Evolutionary conservation across 2,113 vertebrate genomes (phyloP).

Genomic region (Coreoperca whiteheadi): DNA sequence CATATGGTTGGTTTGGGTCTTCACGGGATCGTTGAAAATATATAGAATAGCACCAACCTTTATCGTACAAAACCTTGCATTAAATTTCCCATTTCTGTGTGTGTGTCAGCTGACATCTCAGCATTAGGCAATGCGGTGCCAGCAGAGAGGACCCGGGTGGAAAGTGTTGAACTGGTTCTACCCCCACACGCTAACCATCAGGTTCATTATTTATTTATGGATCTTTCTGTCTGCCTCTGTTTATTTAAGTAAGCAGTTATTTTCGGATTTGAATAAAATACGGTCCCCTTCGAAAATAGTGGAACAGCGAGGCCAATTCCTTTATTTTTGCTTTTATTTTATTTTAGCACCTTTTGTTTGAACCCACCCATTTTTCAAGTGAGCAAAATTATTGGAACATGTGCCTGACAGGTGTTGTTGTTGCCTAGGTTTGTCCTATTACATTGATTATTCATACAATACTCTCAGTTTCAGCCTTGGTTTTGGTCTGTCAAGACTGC

Average conservation of each 20-base stretch:
- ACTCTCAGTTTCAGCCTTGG: no score
- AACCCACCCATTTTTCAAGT: no score
- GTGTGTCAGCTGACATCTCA: conserved; percentile 64
- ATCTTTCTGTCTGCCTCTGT: not conserved
- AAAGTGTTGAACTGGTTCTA: conserved; percentile 95
- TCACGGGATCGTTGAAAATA: not conserved
- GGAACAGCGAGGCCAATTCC: no score
- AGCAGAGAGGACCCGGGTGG: conserved; percentile 89
- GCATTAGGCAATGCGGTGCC: conserved; percentile 75
- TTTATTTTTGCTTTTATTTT: no score
- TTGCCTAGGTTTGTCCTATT: no score
- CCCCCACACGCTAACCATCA: conserved; percentile 96
- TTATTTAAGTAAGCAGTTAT: not conserved
- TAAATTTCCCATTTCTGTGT: conserved; percentile 1
- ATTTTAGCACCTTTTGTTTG: no score
- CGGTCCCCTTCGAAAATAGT: no score
- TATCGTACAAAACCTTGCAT: not conserved
- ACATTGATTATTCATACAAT: no score
- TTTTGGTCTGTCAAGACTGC: no score
- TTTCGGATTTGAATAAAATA: no score
- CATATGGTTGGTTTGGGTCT: not conserved
- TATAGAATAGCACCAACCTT: not conserved
- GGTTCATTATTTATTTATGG: conserved; percentile 64
- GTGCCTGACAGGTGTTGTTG: no score
- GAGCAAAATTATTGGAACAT: no score